Conservation (phyloP, 1,140 invertebrate species). For the Orchestia grillus region DNA sequence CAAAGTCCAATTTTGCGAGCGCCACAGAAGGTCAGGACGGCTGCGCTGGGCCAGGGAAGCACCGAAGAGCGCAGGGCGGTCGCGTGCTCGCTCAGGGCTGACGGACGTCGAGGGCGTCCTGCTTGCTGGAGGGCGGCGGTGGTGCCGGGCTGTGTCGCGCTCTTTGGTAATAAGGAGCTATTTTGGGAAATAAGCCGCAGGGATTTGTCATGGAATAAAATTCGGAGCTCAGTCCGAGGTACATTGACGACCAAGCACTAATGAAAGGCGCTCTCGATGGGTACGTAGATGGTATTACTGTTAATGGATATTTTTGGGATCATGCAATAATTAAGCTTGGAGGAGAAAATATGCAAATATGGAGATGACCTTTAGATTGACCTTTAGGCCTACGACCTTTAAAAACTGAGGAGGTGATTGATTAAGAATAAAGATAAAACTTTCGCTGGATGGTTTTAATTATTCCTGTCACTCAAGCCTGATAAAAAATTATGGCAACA, state of each 20-base stretch:
- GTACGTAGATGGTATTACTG: not conserved
- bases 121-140: too few species aligned
- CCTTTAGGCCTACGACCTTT: not conserved
- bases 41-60: not conserved
- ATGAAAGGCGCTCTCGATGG: too few species aligned
- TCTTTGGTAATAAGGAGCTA: not conserved
- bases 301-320: not conserved
- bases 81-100: too few species aligned
- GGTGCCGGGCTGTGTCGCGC: not conserved
- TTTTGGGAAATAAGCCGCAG: not conserved
- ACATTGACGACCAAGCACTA: not conserved
- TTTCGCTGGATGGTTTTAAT: not conserved
- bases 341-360: not conserved
- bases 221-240: too few species aligned
- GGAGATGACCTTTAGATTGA: not conserved
- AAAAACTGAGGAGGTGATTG: not conserved
- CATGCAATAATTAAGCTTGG: not conserved
- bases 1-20: slow-evolving; percentile 23
- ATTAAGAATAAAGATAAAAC: not conserved
- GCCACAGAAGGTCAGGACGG: not conserved
- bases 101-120: not conserved
- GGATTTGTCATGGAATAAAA: not conserved
- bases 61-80: not conserved
- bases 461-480: not conserved
- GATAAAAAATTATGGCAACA: too few species aligned